phyloP scores from a whole-genome alignment of 1,140 invertebrate species.

The Diabrotica undecimpunctata region DNA sequence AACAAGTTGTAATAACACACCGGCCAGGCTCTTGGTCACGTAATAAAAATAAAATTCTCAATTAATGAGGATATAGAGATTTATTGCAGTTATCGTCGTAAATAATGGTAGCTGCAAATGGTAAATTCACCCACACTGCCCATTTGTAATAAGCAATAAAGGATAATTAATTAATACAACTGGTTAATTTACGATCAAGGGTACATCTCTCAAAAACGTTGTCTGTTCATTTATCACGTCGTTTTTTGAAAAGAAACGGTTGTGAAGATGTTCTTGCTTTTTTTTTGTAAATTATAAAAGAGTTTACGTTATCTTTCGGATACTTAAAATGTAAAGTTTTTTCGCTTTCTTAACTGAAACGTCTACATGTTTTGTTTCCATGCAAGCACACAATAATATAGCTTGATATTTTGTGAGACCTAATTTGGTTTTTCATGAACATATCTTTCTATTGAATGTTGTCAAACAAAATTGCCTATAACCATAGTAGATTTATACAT shows the following conservation, averaged over 20 bases:
- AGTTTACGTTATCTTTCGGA: too few species aligned
- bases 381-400: too few species aligned
- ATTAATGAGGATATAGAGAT: constrained; percentile 37
- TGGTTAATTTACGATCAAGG: constrained; percentile 29
- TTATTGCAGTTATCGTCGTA: constrained; percentile 32
- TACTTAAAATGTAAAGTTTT: too few species aligned
- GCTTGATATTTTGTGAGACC: too few species aligned
- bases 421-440: too few species aligned
- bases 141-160: constrained; percentile 36
- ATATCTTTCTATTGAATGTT: too few species aligned
- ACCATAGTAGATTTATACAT: too few species aligned
- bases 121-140: constrained; percentile 36
- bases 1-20: constrained; percentile 21
- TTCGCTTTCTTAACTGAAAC: too few species aligned
- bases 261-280: too few species aligned
- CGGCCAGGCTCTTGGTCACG: constrained; percentile 7
- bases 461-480: too few species aligned
- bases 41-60: constrained; percentile 30
- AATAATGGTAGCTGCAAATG: constrained; percentile 38
- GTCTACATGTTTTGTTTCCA: too few species aligned
- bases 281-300: too few species aligned
- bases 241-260: background rate
- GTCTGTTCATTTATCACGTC: constrained; percentile 4
- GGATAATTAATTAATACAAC: constrained; percentile 36
- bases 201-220: constrained; percentile 4